A percentile compares a stretch with the other conserved stretches of the same genome.
Conservation (phyloP, 2,113 vertebrate species). For the Corydoras sp. region DNA sequence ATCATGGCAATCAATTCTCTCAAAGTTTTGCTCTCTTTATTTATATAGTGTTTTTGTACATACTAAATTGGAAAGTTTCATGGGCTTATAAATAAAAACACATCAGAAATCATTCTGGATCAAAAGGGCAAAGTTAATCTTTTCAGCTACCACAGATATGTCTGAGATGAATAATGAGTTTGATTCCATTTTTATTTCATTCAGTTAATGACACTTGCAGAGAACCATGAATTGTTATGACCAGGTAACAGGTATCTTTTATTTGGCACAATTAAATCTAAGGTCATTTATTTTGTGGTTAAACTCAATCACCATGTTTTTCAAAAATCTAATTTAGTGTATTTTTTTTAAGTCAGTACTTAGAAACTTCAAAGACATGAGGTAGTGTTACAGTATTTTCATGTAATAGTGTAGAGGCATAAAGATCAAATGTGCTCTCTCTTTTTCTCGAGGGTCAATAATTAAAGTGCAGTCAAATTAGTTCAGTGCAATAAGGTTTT, state of each 20-base stretch:
- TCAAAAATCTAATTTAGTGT: neutral
- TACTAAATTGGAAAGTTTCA: neutral
- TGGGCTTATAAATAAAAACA: slow-evolving; percentile 1
- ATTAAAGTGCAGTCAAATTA: slow-evolving; percentile 32
- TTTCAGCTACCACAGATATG: slow-evolving; percentile 7
- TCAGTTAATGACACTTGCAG: slow-evolving; percentile 11
- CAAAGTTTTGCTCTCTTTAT: neutral
- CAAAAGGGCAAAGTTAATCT: slow-evolving; percentile 10
- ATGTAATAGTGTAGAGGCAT: neutral
- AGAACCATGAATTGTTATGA: neutral
- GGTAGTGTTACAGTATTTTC: neutral
- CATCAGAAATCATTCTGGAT: neutral
- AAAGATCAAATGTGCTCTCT: slow-evolving; percentile 1
- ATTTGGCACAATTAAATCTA: neutral
- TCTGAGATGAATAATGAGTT: slow-evolving; percentile 10
- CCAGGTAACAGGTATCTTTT: neutral
- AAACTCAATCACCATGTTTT: neutral
- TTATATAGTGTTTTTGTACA: neutral
- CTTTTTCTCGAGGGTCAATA: slow-evolving; percentile 18
- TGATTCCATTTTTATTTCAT: slow-evolving; percentile 11
- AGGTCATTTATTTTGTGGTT: slow-evolving; percentile 19
- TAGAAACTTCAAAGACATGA: neutral
- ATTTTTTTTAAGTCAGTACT: neutral
- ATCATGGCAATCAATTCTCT: neutral
- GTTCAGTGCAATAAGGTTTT: slow-evolving; percentile 30